phyloP scores from a whole-genome alignment of 2,113 vertebrate species.

The Meleagris gallopavo region DNA sequence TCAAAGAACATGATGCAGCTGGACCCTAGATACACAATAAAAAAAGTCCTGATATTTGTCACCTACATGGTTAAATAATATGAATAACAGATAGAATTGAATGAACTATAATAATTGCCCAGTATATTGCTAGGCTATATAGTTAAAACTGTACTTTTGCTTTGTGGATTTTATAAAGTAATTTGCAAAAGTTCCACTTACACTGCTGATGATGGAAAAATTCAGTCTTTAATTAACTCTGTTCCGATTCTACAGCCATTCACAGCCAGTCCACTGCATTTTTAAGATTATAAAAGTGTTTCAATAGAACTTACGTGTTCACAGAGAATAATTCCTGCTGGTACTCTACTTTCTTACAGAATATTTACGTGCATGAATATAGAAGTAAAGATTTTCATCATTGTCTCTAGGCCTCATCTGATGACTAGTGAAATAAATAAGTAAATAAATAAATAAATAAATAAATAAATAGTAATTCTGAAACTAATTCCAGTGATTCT shows the following conservation, averaged over 20 bases:
- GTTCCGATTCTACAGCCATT: background rate
- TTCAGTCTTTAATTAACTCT: background rate
- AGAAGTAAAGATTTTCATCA: background rate
- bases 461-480: accelerated
- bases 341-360: background rate
- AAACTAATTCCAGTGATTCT: background rate
- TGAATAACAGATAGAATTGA: background rate
- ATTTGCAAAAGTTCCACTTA: constrained; percentile 32
- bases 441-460: background rate
- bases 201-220: background rate
- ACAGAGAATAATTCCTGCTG: background rate
- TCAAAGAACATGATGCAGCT: background rate
- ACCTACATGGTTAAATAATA: background rate
- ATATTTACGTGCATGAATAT: background rate
- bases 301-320: background rate
- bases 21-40: background rate
- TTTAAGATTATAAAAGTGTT: background rate
- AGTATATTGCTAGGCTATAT: background rate
- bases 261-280: background rate
- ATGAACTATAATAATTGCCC: background rate
- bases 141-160: background rate
- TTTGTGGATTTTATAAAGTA: constrained; percentile 17
- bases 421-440: background rate
- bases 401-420: background rate
- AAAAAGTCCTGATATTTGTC: background rate